A percentile compares a stretch with the other conserved stretches of the same genome.
Conservation (phyloP, 2,113 vertebrate genomes). For the Megalops atlanticus region DNA sequence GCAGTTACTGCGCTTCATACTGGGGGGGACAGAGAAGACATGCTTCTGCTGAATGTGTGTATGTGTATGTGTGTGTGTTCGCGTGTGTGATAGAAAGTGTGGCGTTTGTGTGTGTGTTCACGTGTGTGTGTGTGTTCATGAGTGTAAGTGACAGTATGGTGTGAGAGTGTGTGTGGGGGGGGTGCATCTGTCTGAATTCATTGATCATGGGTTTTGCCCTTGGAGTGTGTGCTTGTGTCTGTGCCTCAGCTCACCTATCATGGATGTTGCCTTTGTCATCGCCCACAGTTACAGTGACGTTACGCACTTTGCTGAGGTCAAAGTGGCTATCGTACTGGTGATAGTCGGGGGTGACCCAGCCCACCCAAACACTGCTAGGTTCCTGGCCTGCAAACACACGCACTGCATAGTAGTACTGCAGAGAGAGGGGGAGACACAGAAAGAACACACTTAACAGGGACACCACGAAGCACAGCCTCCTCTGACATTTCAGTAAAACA, state of each 20-base stretch:
- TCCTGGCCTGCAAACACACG: constrained; percentile 88
- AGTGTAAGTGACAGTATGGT: no score
- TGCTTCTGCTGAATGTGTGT: background rate
- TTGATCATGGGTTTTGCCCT: no score
- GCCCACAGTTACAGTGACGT: constrained; percentile 86
- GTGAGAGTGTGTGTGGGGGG: no score
- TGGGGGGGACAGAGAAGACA: constrained; percentile 43
- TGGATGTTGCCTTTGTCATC: constrained; percentile 90
- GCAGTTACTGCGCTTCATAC: constrained; percentile 92
- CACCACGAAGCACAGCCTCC: no score
- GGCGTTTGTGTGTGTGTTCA: background rate
- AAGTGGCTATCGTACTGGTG: constrained; percentile 86
- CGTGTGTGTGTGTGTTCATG: background rate
- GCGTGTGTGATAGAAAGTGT: background rate
- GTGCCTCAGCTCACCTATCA: constrained; percentile 74
- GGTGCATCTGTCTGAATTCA: background rate
- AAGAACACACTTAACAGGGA: no score
- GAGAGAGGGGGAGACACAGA: constrained; percentile 30
- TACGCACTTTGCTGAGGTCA: constrained; percentile 85
- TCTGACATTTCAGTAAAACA: no score
- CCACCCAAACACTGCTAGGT: constrained; percentile 84
- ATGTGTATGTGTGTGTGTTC: background rate
- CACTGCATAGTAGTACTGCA: constrained; percentile 88
- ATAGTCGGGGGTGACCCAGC: constrained; percentile 92
- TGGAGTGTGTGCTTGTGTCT: background rate